Percentiles rank a stretch among this genome's conserved stretches.
Conservation (phyloP, 2,113 vertebrate species). For the Mormyrus iriodes region DNA sequence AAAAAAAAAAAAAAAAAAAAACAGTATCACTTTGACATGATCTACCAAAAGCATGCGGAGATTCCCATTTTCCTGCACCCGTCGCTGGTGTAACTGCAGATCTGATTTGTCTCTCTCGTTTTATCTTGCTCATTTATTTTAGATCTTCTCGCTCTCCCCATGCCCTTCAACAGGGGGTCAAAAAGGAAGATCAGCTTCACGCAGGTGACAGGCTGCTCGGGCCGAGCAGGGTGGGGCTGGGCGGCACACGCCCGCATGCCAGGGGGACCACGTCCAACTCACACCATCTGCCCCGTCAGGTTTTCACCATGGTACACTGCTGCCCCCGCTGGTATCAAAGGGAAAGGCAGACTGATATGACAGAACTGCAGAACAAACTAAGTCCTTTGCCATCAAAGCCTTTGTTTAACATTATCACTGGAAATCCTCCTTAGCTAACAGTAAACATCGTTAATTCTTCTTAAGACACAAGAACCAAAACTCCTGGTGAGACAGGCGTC, state of each 20-base stretch:
- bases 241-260: not conserved
- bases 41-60: not conserved
- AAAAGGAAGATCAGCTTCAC: slow-evolving; percentile 5
- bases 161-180: not conserved
- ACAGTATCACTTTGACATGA: not conserved
- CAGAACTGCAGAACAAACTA: not conserved
- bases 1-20: not conserved
- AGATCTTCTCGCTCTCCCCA: not conserved
- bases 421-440: not conserved
- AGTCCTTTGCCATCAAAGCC: not conserved
- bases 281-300: slow-evolving; percentile 7
- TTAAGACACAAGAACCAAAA: not conserved
- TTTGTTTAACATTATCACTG: not conserved
- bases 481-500: not conserved
- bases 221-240: not conserved
- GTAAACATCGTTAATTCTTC: not conserved
- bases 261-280: not conserved
- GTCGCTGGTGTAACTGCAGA: not conserved
- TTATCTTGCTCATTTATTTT: not conserved
- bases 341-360: not conserved
- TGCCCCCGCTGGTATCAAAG: slow-evolving; percentile 11
- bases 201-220: not conserved
- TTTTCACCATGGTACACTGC: slow-evolving; percentile 1
- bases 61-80: not conserved
- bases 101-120: not conserved